Percentiles rank a stretch among this genome's conserved stretches.
Evolutionary conservation across 2,888 invertebrate species (phyloP).

Genomic region (Parnassius apollo): DNA sequence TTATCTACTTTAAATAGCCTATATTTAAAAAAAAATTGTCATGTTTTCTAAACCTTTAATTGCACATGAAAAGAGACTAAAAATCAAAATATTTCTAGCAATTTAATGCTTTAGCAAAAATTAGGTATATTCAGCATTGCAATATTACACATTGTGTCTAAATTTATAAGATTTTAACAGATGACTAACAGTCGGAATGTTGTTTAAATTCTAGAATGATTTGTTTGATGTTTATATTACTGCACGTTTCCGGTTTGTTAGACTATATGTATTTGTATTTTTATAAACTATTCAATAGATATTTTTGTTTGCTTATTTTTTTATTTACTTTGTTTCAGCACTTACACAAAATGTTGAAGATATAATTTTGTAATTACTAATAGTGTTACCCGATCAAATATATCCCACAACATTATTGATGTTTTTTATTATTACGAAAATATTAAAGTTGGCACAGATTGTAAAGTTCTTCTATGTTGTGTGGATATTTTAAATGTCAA

Average conservation of each 20-base stretch:
- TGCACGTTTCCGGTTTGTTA: slow-evolving; percentile 17
- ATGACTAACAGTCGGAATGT: slow-evolving; percentile 4
- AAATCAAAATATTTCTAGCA: too few species aligned
- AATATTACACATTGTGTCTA: background rate
- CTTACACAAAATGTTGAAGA: slow-evolving; percentile 12
- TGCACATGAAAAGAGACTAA: too few species aligned
- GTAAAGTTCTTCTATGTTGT: slow-evolving; percentile 12
- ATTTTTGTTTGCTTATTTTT: slow-evolving; percentile 17
- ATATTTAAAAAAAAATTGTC: too few species aligned
- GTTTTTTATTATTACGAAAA: background rate
- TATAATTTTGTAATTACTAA: slow-evolving; percentile 7
- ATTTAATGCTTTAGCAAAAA: background rate
- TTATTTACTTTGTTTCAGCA: slow-evolving; percentile 20
- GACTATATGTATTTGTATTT: slow-evolving; percentile 13
- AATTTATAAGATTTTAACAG: slow-evolving; percentile 23
- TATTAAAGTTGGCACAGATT: slow-evolving; percentile 8
- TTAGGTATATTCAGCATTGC: background rate
- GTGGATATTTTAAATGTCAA: slow-evolving; percentile 11
- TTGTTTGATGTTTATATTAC: slow-evolving; percentile 20
- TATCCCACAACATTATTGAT: slow-evolving; percentile 17
- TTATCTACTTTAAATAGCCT: too few species aligned
- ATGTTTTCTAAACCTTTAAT: too few species aligned
- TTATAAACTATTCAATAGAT: slow-evolving; percentile 13
- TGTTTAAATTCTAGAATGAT: slow-evolving; percentile 5
- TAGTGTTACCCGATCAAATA: background rate